Evolutionary conservation across 2,797 vertebrate species (phyloP).

Genomic region (Momotus momota): DNA sequence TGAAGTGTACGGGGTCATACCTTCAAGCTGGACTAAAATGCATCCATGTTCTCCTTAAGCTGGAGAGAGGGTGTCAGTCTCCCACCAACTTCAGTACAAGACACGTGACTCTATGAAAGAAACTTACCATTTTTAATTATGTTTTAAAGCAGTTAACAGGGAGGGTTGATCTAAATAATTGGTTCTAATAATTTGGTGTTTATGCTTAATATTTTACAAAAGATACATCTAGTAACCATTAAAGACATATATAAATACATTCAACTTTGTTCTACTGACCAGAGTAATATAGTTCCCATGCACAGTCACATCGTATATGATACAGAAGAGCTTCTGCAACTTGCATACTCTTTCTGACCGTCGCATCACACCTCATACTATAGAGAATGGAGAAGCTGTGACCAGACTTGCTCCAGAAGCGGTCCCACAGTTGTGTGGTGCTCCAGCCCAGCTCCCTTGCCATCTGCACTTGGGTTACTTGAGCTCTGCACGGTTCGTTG

Average conservation of each 20-base stretch:
- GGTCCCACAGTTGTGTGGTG: fast-evolving
- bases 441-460: background rate
- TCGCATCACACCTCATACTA: background rate
- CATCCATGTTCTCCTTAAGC: background rate
- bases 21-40: background rate
- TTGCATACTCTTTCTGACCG: background rate
- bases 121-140: background rate
- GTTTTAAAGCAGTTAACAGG: background rate
- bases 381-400: background rate
- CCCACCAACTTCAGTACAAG: background rate
- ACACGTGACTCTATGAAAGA: background rate
- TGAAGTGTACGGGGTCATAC: background rate
- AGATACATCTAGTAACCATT: background rate
- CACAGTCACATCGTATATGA: background rate
- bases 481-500: background rate
- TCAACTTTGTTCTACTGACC: background rate
- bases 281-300: background rate
- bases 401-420: background rate
- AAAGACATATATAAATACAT: background rate
- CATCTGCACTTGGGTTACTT: fast-evolving
- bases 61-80: background rate
- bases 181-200: background rate
- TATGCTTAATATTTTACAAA: background rate
- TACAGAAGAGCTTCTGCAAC: background rate
- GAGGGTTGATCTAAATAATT: background rate